These are phyloP conservation scores for Camelus dromedarius DNA, from an alignment of 2,113 vertebrate species.

Conservation along the genomic window DNA sequence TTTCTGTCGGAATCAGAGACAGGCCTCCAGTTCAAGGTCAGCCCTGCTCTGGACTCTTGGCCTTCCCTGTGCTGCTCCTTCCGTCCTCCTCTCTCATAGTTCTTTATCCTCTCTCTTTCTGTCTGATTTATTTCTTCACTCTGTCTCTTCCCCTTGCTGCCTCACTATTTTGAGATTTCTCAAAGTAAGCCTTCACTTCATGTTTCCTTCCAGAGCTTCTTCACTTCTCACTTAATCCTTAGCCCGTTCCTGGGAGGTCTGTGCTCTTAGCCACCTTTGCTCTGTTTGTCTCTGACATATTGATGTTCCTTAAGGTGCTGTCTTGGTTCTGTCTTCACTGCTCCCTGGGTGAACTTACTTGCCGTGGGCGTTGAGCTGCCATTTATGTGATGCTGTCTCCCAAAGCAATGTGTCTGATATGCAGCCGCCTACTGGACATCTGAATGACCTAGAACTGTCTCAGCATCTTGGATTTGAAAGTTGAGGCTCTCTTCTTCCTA, in stretches of 20 bases:
- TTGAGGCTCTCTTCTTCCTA: background rate
- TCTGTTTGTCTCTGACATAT: rapidly evolving
- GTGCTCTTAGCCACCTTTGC: background rate
- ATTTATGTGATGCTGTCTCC: background rate
- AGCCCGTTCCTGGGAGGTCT: background rate
- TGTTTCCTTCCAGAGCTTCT: background rate
- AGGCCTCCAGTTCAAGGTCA: background rate
- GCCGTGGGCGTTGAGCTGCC: background rate
- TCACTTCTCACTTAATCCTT: background rate
- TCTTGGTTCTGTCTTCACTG: background rate
- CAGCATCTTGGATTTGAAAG: background rate
- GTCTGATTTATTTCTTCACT: no score
- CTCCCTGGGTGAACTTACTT: background rate
- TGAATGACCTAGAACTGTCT: background rate
- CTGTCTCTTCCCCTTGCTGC: background rate
- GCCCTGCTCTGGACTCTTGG: background rate
- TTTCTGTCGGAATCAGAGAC: background rate
- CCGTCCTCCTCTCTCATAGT: rapidly evolving
- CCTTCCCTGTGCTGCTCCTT: no score
- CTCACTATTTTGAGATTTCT: background rate
- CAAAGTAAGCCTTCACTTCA: no score
- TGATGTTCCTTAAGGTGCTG: background rate
- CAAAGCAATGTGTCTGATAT: background rate
- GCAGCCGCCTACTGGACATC: no score
- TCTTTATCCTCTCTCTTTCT: background rate